Percentiles rank a stretch among this genome's conserved stretches.
Conservation (phyloP, 2,888 invertebrate species). For the Carterocephalus palaemon region DNA sequence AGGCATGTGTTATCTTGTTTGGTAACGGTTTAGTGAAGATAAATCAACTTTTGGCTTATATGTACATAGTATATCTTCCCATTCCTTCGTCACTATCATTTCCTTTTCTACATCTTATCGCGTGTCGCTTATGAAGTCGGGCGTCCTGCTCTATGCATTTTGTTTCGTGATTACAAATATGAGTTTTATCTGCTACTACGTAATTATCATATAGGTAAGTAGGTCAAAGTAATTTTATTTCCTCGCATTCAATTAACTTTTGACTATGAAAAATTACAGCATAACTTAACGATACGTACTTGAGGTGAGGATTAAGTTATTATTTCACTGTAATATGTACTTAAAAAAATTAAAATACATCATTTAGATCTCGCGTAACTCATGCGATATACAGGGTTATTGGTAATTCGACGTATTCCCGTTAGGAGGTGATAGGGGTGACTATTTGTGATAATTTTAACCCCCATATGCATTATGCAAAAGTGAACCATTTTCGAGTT, state of each 20-base stretch:
- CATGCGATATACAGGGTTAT: too few species aligned
- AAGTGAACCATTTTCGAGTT: too few species aligned
- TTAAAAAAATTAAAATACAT: too few species aligned
- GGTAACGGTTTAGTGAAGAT: constrained; percentile 54
- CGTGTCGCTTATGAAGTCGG: constrained; percentile 13
- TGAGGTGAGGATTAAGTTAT: too few species aligned
- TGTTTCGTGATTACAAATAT: constrained; percentile 16
- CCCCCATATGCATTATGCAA: too few species aligned
- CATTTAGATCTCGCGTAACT: too few species aligned
- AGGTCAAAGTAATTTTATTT: constrained; percentile 5
- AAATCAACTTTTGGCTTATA: constrained; percentile 61
- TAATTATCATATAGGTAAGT: constrained; percentile 17
- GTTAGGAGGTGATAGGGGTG: too few species aligned
- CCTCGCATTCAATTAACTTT: constrained; percentile 1
- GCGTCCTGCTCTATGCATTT: constrained; percentile 7
- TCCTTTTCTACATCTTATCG: constrained; percentile 20
- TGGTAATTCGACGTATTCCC: too few species aligned
- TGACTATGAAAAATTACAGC: neutral
- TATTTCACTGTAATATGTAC: too few species aligned
- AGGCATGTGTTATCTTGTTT: constrained; percentile 67
- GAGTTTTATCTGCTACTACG: constrained; percentile 8
- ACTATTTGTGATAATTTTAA: too few species aligned
- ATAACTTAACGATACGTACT: too few species aligned
- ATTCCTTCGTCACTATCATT: constrained; percentile 29
- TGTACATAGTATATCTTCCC: constrained; percentile 44